Conservation (phyloP, 2,797 vertebrate species). For the Danionella dracula region DNA sequence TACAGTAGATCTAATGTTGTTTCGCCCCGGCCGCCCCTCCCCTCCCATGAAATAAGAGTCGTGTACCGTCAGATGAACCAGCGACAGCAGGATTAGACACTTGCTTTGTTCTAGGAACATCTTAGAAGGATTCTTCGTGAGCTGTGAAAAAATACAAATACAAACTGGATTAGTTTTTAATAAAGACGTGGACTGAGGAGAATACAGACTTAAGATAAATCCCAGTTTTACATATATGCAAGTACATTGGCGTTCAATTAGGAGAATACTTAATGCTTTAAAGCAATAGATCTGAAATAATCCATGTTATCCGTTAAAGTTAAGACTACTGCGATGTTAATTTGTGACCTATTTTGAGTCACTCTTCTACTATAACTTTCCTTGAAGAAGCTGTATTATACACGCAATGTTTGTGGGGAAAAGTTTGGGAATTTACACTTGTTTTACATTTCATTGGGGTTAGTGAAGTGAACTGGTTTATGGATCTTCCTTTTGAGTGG, state of each 20-base stretch:
- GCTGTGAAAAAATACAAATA: slow-evolving; percentile 54
- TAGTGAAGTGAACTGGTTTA: slow-evolving; percentile 55
- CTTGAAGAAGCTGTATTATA: too few species aligned
- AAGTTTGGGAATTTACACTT: background rate
- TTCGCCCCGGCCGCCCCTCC: slow-evolving; percentile 44
- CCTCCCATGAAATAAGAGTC: background rate
- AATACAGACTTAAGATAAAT: background rate
- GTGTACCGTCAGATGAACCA: slow-evolving; percentile 57
- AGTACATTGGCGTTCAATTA: too few species aligned
- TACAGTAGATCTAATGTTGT: slow-evolving; percentile 68
- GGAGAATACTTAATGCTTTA: background rate
- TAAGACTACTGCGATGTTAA: background rate
- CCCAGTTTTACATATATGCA: too few species aligned
- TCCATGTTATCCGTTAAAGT: background rate
- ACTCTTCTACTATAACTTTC: background rate
- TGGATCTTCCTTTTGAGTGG: slow-evolving; percentile 31
- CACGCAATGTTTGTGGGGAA: background rate
- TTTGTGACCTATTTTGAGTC: background rate
- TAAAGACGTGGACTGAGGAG: background rate
- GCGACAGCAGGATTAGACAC: slow-evolving; percentile 69
- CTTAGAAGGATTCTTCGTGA: slow-evolving; percentile 66
- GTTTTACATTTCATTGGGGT: slow-evolving; percentile 32
- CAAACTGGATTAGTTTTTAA: background rate
- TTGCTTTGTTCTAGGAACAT: slow-evolving; percentile 62
- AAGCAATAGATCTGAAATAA: background rate